These are phyloP conservation scores for Himantopus leucocephalus DNA, from an alignment of 2,113 vertebrate species.

Conservation along the genomic window DNA sequence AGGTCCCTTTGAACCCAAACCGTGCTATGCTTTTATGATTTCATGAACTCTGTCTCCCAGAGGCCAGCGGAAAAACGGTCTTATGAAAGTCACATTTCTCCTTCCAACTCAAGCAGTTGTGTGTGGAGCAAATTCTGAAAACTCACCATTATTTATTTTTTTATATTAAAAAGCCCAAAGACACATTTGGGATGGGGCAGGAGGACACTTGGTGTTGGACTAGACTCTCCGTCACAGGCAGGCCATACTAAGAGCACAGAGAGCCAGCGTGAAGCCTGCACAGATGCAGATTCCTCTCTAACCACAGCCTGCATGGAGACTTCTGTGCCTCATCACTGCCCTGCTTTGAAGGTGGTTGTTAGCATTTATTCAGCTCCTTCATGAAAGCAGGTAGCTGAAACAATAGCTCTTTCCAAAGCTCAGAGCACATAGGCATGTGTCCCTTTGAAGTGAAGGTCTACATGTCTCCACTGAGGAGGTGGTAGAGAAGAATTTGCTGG, in stretches of 20 bases:
- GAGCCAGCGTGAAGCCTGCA: background rate
- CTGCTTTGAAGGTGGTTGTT: background rate
- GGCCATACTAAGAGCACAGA: background rate
- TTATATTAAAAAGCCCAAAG: background rate
- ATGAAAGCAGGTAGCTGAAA: background rate
- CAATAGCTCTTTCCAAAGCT: background rate
- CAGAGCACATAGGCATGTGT: background rate
- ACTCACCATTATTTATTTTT: background rate
- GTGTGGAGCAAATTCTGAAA: background rate
- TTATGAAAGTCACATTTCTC: background rate
- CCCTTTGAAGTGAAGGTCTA: background rate
- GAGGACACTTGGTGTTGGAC: background rate
- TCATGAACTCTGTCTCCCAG: background rate
- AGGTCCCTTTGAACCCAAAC: background rate
- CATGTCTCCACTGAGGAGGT: background rate
- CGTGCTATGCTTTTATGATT: background rate
- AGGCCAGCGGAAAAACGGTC: background rate
- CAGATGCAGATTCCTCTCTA: background rate
- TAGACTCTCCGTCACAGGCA: background rate
- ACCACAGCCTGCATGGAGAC: background rate
- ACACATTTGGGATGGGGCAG: background rate
- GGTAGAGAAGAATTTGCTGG: background rate
- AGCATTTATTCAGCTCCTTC: background rate
- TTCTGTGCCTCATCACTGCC: background rate
- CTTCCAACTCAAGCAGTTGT: background rate